phyloP scores from a whole-genome alignment of 2,888 invertebrate species.

The Netelia melanura region DNA sequence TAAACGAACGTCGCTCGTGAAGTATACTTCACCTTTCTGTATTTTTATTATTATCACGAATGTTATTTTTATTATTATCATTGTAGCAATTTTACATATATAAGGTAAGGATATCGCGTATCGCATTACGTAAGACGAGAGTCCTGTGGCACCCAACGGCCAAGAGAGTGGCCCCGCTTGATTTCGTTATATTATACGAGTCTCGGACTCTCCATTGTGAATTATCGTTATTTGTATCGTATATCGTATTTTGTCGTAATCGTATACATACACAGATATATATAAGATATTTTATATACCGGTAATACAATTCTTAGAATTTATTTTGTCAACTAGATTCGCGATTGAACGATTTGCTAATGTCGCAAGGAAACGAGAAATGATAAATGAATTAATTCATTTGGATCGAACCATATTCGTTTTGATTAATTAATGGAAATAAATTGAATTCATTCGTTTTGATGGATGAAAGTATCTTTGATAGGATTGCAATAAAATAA shows the following conservation, averaged over 20 bases:
- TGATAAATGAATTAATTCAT: too few species aligned
- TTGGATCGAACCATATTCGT: too few species aligned
- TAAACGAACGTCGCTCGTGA: constrained; percentile 52
- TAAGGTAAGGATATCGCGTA: constrained; percentile 68
- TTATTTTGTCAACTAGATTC: background rate
- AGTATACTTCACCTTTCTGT: constrained; percentile 3
- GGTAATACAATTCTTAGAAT: background rate
- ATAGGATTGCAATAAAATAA: too few species aligned
- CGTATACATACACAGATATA: background rate
- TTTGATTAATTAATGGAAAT: too few species aligned
- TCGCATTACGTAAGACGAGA: constrained; percentile 70
- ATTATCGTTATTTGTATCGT: constrained; percentile 58
- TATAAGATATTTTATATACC: background rate
- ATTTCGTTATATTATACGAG: constrained; percentile 36
- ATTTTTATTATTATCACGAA: constrained; percentile 18
- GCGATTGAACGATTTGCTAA: too few species aligned
- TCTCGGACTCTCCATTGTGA: constrained; percentile 51
- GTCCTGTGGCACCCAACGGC: constrained; percentile 57
- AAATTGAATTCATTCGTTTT: too few species aligned
- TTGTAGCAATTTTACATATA: constrained; percentile 48
- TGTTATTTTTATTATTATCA: constrained; percentile 40
- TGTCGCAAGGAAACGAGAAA: too few species aligned
- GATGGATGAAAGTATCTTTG: too few species aligned
- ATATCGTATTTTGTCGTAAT: constrained; percentile 31
- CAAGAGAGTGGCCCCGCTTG: constrained; percentile 43